Evolutionary conservation across 2,113 vertebrate genomes (phyloP).

Genomic region (Oreochromis tanganicae): DNA sequence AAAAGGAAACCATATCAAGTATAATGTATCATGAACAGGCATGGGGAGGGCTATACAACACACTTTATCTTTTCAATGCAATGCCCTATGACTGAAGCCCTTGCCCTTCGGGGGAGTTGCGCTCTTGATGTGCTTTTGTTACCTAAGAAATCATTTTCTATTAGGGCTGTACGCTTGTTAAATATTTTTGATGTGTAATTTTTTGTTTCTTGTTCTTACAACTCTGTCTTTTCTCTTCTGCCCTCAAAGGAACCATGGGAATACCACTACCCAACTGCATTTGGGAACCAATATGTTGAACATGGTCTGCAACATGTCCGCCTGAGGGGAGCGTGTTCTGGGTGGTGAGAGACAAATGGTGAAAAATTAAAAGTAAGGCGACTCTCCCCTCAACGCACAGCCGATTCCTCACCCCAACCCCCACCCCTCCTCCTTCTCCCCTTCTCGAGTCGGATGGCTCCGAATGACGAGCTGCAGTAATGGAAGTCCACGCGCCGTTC

Average conservation of each 20-base stretch:
- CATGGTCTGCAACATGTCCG: neutral
- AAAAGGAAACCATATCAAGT: neutral
- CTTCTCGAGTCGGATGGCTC: conserved; percentile 54
- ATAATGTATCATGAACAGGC: neutral
- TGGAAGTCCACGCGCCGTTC: conserved; percentile 77
- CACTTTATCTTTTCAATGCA: neutral
- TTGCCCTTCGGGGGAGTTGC: neutral
- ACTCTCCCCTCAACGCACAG: neutral
- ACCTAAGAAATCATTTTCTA: neutral
- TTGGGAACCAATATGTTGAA: conserved; percentile 54
- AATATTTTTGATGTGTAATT: neutral
- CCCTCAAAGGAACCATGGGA: conserved; percentile 60
- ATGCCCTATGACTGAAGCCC: neutral
- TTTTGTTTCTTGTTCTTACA: neutral
- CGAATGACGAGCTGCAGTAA: conserved; percentile 76
- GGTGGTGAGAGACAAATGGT: conserved; percentile 6
- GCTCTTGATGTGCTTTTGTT: neutral
- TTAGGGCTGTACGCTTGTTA: neutral
- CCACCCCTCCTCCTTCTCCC: conserved; percentile 42
- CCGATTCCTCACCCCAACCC: neutral
- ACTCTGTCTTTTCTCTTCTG: neutral
- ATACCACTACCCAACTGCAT: conserved; percentile 65
- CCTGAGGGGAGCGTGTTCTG: conserved; percentile 12
- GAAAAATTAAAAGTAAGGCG: neutral
- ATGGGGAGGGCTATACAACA: neutral